Evolutionary conservation across 2,113 vertebrate genomes (phyloP).

Genomic region (Pachyramphus minor): DNA sequence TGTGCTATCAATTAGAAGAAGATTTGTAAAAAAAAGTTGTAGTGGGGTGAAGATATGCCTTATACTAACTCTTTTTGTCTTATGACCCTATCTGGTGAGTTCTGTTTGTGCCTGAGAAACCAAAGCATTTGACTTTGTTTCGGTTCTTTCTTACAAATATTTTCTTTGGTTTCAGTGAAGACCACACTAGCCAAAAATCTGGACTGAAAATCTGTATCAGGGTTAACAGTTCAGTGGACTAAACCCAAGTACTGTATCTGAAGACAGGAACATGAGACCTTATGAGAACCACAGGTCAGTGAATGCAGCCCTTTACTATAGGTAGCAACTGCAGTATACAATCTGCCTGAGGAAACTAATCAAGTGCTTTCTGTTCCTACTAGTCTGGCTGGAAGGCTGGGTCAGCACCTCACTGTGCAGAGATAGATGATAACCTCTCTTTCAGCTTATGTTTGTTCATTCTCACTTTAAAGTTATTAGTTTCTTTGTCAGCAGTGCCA

Average conservation of each 20-base stretch:
- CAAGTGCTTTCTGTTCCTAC: not conserved
- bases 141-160: conserved; percentile 35
- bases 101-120: conserved; percentile 36
- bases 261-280: not conserved
- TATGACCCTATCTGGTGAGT: not conserved
- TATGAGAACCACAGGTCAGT: not conserved
- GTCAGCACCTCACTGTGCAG: not conserved
- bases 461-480: not conserved
- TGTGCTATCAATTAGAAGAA: not conserved
- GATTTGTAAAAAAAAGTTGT: not conserved
- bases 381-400: not conserved
- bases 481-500: not conserved
- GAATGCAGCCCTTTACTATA: not conserved
- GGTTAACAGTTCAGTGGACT: conserved; percentile 18
- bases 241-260: not conserved
- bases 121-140: conserved; percentile 8
- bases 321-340: not conserved
- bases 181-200: not conserved
- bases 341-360: not conserved
- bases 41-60: not conserved
- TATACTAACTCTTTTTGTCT: not conserved
- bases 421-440: not conserved
- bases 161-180: conserved; percentile 41
- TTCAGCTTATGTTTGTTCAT: not conserved
- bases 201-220: not conserved